These are phyloP conservation scores for Dicycla oo DNA, from an alignment of 2,888 invertebrate genomes.

Conservation along the genomic window DNA sequence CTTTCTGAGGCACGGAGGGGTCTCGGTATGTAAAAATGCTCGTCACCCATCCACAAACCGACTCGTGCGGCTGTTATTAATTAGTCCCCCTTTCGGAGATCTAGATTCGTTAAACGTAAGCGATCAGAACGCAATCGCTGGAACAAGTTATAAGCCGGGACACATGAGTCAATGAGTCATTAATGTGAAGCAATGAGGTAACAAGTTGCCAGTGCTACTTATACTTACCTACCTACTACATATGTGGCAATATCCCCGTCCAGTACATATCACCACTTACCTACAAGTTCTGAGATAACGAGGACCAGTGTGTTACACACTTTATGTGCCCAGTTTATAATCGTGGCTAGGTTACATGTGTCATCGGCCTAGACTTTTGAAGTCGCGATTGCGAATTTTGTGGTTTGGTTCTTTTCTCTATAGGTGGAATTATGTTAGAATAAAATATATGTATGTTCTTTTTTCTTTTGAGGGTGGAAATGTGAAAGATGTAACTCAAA, in stretches of 20 bases:
- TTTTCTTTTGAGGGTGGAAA: no score
- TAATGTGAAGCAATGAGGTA: slow-evolving; percentile 48
- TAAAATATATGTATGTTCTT: no score
- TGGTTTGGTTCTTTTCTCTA: no score
- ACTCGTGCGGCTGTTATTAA: neutral
- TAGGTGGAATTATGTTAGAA: no score
- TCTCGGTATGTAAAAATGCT: neutral
- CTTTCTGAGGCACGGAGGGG: neutral
- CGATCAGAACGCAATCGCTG: slow-evolving; percentile 31
- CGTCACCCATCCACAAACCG: neutral
- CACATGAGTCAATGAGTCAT: slow-evolving; percentile 54
- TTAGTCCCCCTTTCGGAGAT: neutral
- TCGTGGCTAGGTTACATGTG: slow-evolving; percentile 9
- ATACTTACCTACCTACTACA: slow-evolving; percentile 6
- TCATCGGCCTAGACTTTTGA: neutral
- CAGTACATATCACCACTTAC: slow-evolving; percentile 30
- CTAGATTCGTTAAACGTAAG: neutral
- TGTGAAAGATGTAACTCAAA: no score
- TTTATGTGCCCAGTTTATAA: slow-evolving; percentile 35
- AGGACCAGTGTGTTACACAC: slow-evolving; percentile 48
- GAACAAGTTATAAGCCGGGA: slow-evolving; percentile 31
- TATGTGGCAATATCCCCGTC: slow-evolving; percentile 42
- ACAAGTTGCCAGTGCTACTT: slow-evolving; percentile 26
- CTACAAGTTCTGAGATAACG: slow-evolving; percentile 43
- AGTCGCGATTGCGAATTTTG: neutral